Base-by-base conservation (phyloP, 2,797 vertebrate genomes). In the Rhynchotus rufescens region DNA sequence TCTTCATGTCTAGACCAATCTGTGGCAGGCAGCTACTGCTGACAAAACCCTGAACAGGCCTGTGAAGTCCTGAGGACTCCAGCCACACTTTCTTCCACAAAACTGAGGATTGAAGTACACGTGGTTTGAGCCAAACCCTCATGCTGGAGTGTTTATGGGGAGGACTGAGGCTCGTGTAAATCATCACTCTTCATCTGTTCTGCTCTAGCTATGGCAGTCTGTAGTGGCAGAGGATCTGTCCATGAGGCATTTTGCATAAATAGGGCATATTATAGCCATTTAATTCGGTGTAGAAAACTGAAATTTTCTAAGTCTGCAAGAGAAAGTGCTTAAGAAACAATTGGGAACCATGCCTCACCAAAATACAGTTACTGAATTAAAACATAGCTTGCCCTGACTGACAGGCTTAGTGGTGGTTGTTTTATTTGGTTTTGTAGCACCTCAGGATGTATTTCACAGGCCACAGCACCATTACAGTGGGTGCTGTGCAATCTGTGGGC, bases 351-450 rank as follows among this genome's bases (percentile, higher is more conserved):
- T 66, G 68, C 5, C 34, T 92, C 78, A 92, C 68, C 45, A 28
- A 59, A 91, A 75, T 78, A 56, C 10, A 64, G 75, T 84, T 45
- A 52, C 62, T 51, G 93, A 93, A 91, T 92, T 78, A 54, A 54
- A 54, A 30, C 28, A 54, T 30, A 54, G 73, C 89, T 75, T 80
- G 42, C 76, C 86, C 69, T 92, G 91, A 71, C 69, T 92, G 91
- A 71, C 84, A 86, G 76, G 68, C n/a, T 62, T 60, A 62, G n/a
- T 66, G 36, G 34, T 42, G 1, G 49, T 90, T 36, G 30, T 21
- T 49, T 65, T 86, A 92, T 68, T 42, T 44, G 47, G 34, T 20
- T n/a, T 47, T 74, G 59, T 36, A 80, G 56, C 14, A 38, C 44
- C 4, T 30, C 86, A 69, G 81, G 62, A 65, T 79, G 84, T 13